Conservation (phyloP, 1,140 invertebrate genomes). For the Oryctes rhinoceros region DNA sequence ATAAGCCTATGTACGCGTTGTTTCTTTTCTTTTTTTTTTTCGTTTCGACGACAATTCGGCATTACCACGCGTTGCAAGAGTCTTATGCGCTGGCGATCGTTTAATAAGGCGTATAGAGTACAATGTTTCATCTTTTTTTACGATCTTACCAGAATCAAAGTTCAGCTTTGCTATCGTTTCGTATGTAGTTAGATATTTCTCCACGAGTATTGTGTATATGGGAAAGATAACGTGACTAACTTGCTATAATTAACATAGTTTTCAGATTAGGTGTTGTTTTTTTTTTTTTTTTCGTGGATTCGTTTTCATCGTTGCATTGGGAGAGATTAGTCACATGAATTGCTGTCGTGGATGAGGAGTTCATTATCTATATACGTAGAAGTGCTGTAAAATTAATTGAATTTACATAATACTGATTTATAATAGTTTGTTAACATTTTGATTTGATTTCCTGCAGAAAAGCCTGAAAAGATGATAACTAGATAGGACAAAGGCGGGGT, state of each 20-base stretch:
- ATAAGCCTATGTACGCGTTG: neutral
- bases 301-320: neutral
- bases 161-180: neutral
- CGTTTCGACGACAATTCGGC: neutral
- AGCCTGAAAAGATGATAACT: too few species aligned
- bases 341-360: neutral
- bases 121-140: conserved; percentile 14
- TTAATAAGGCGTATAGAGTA: neutral
- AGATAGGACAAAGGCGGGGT: too few species aligned
- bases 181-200: neutral
- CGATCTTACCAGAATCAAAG: conserved; percentile 5
- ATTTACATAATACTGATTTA: too few species aligned
- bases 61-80: neutral
- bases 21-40: too few species aligned
- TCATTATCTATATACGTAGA: neutral
- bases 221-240: conserved; percentile 5
- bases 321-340: neutral
- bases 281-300: neutral
- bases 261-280: conserved; percentile 27
- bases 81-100: neutral
- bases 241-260: conserved; percentile 29
- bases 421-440: too few species aligned
- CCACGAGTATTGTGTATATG: neutral
- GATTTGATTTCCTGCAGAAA: too few species aligned
- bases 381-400: too few species aligned